These are phyloP conservation scores for Megaceryle torquata DNA, from an alignment of 2,113 vertebrate species.

Conservation along the genomic window DNA sequence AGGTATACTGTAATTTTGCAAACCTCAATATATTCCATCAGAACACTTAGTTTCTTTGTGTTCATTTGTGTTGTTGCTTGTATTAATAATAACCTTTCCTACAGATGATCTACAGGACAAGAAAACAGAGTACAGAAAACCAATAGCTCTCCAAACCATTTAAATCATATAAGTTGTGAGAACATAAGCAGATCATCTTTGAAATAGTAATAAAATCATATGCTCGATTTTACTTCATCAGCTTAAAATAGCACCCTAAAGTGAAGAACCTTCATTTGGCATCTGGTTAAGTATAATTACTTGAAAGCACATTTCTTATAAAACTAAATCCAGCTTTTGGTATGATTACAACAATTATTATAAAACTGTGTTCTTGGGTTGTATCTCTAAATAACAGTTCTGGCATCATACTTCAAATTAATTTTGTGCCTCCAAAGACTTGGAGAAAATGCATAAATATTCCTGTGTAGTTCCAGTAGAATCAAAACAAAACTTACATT, in stretches of 20 bases:
- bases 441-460: background rate
- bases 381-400: background rate
- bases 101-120: background rate
- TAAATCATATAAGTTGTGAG: constrained; percentile 18
- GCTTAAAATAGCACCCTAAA: constrained; percentile 20
- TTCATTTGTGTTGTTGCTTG: background rate
- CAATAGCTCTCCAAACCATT: background rate
- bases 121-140: background rate
- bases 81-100: background rate
- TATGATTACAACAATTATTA: constrained; percentile 7
- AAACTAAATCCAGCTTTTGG: constrained; percentile 39
- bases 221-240: constrained; percentile 25
- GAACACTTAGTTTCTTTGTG: background rate
- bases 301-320: background rate
- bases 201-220: background rate
- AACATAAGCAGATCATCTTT: background rate
- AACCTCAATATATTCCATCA: background rate
- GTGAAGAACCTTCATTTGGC: constrained; percentile 13
- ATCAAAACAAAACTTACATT: background rate
- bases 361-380: constrained; percentile 16
- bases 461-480: background rate
- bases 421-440: background rate
- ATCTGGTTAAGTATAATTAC: constrained; percentile 34
- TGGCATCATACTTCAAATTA: background rate
- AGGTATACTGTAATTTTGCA: background rate